These are phyloP conservation scores for Helostoma temminkii DNA, from an alignment of 2,797 vertebrate species.

Conservation along the genomic window DNA sequence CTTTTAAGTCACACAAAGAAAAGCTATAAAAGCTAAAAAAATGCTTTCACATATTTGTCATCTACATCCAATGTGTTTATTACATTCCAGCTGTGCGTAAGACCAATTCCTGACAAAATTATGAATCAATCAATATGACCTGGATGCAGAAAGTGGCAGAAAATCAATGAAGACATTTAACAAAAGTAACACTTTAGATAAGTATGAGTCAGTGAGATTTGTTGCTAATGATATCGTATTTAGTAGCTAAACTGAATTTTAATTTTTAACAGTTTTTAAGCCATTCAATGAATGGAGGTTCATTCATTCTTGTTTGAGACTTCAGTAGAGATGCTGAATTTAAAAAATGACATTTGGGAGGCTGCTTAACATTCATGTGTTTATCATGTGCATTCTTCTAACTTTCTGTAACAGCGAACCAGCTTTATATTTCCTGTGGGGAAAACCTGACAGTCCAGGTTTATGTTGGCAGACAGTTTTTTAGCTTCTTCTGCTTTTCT, in stretches of 20 bases:
- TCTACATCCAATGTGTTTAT: background rate
- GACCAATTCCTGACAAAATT: background rate
- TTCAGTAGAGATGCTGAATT: background rate
- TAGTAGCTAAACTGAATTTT: background rate
- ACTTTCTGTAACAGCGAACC: background rate
- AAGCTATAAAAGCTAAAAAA: too few relatives aligned
- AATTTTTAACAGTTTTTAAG: background rate
- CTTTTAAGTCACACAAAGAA: too few relatives aligned
- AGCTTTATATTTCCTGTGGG: background rate
- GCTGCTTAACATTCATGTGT: background rate
- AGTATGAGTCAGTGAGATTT: background rate
- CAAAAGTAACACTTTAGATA: background rate
- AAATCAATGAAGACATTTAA: background rate
- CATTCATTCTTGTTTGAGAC: too few relatives aligned
- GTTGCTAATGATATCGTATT: background rate
- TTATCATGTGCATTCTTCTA: background rate
- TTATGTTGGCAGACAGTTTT: fast-evolving
- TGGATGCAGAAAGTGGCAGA: background rate
- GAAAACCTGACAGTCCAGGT: background rate
- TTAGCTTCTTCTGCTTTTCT: background rate
- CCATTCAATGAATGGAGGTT: too few relatives aligned
- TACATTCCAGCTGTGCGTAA: background rate
- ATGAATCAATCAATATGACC: background rate
- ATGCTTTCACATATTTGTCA: too few relatives aligned
- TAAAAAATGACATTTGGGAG: background rate